Conservation (phyloP, 2,797 vertebrate species). For the Artibeus lituratus region DNA sequence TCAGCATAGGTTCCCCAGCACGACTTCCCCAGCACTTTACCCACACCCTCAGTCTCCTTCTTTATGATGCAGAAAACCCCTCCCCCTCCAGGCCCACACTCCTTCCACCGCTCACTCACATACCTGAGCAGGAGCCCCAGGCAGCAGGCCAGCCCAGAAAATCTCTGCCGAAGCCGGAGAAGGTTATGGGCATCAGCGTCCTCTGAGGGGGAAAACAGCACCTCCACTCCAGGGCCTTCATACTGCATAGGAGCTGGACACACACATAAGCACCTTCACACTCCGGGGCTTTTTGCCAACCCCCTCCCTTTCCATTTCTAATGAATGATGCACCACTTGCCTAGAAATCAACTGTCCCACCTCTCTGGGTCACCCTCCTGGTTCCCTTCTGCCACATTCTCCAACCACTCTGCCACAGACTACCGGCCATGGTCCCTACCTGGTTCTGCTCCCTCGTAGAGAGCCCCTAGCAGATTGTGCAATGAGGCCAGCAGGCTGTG, state of each 20-base stretch:
- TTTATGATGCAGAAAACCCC: background rate
- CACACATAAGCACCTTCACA: background rate
- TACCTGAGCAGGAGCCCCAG: conserved; percentile 85
- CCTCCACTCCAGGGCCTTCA: conserved; percentile 88
- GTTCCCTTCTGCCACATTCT: background rate
- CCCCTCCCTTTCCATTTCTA: background rate
- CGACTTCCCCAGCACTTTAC: no score
- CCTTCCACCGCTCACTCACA: background rate
- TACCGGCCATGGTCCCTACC: conserved; percentile 78
- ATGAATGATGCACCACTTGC: background rate
- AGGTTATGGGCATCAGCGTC: conserved; percentile 84
- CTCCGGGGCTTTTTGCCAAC: background rate
- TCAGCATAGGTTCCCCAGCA: background rate
- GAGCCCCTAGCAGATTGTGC: conserved; percentile 84
- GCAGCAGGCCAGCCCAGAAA: conserved; percentile 86
- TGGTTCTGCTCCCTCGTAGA: conserved; percentile 88
- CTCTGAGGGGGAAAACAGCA: conserved; percentile 83
- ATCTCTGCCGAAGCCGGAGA: conserved; percentile 87
- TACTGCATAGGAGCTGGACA: conserved; percentile 85
- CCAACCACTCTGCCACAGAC: background rate
- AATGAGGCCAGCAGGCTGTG: conserved; percentile 89
- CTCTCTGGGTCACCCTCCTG: background rate
- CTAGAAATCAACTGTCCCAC: background rate
- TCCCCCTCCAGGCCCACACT: background rate
- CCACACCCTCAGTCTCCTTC: background rate